Evolutionary conservation across 2,113 vertebrate genomes (phyloP).

Genomic region (Felis catus): F.catus_Fca126_mat1.0 CM031413.1:128012001-128012500

Average conservation of each 20-base stretch:
- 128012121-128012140: slow-evolving; percentile 51
- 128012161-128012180: slow-evolving; percentile 36
- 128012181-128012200: slow-evolving; percentile 37
- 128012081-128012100: slow-evolving; percentile 44
- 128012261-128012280: slow-evolving; percentile 45
- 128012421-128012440: background rate
- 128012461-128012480: background rate
- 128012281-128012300: slow-evolving; percentile 43
- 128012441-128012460: background rate
- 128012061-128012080: background rate
- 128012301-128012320: slow-evolving; percentile 9
- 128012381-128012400: background rate
- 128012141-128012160: slow-evolving; percentile 51
- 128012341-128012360: background rate
- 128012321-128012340: slow-evolving; percentile 43
- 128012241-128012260: slow-evolving; percentile 13
- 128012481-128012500: background rate
- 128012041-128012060: background rate
- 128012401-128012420: background rate
- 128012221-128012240: background rate
- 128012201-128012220: slow-evolving; percentile 42
- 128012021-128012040: background rate
- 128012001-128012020: background rate
- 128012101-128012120: slow-evolving; percentile 13
- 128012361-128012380: background rate